Base-by-base conservation (phyloP, 2,113 vertebrate genomes). In the Pao palembangensis region DNA sequence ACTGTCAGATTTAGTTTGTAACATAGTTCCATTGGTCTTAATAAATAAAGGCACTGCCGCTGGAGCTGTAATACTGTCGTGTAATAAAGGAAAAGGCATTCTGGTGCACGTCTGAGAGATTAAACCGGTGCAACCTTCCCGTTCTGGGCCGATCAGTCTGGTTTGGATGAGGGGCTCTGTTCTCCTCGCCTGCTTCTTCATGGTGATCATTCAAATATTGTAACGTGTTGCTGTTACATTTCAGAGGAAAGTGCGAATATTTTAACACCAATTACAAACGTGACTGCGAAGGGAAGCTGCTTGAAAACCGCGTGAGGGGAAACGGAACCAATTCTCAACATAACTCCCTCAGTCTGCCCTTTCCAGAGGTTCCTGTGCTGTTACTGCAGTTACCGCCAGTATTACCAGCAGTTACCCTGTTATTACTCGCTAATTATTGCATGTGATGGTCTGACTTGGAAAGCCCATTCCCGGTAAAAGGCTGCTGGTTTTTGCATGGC, bases 31-130 rank as follows among this genome's bases (percentile, higher is more conserved):
- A 51, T 68, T 14, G 53, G 91, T 72, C 60, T 91, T 87, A 91
- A 94, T 93, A 94, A 94, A 96, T 94, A 94, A 94, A 96, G 93
- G 91, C 92, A 94, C 94, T 91, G 92, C 94, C 93, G 91, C 93
- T 93, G 89, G 61, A 69, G 87, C 88, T 91, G 86, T 88, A 94
- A 95, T 91, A 94, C 93, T 94, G 81, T 82, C 72, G 72, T 94
- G 92, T 93, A 81, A 76, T 54, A 94, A 81, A 73, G 64, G 69
- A 92, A 93, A 98, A 95, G 93, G 93, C 94, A 94, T 91, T 90
- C 88, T 90, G 79, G 92, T 95, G 92, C 93, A 94, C 64, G 54
- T 68, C 25, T 28, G 25, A 7, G 25, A 6, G 25, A 7, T 7
- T 1, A 7, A 7, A 28, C 2, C 2, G 5, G 48, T 57, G 92